Evolutionary conservation across 2,113 vertebrate species (phyloP).

Genomic region (Rhineura floridana): DNA sequence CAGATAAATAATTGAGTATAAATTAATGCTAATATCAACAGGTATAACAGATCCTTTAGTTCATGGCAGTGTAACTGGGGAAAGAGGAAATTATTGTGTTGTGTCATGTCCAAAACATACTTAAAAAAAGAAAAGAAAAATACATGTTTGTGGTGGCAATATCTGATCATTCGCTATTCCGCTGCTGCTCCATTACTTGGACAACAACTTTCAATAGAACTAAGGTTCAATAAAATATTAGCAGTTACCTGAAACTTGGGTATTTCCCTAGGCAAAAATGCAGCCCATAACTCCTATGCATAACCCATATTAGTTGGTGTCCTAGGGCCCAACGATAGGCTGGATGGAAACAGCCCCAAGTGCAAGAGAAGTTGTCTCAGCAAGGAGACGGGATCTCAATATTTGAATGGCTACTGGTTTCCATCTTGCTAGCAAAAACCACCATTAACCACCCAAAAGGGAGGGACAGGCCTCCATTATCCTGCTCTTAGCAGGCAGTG

Average conservation of each 20-base stretch:
- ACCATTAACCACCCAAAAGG: neutral
- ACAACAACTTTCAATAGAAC: constrained; percentile 37
- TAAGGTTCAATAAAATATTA: constrained; percentile 54
- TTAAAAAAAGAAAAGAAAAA: constrained; percentile 25
- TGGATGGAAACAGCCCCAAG: neutral
- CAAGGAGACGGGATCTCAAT: neutral
- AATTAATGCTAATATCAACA: neutral
- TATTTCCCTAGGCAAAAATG: constrained; percentile 58
- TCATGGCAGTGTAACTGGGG: neutral
- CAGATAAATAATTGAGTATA: neutral
- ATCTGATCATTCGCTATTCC: constrained; percentile 56
- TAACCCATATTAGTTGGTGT: constrained; percentile 57
- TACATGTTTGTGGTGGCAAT: constrained; percentile 24
- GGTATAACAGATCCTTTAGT: fast-evolving
- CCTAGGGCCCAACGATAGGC: constrained; percentile 40
- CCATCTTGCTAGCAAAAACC: fast-evolving
- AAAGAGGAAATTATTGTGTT: neutral
- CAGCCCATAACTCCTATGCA: constrained; percentile 41
- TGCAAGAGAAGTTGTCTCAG: neutral
- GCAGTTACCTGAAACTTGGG: constrained; percentile 56
- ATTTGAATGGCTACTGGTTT: neutral
- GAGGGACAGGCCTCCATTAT: neutral
- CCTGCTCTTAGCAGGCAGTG: neutral
- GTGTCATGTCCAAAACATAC: constrained; percentile 23
- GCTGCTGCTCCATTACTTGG: constrained; percentile 51